A percentile compares a stretch with the other conserved stretches of the same genome.
These are phyloP conservation scores for Marcusenius ussheri DNA, from an alignment of 2,113 vertebrate genomes.

Conservation along the genomic window DNA sequence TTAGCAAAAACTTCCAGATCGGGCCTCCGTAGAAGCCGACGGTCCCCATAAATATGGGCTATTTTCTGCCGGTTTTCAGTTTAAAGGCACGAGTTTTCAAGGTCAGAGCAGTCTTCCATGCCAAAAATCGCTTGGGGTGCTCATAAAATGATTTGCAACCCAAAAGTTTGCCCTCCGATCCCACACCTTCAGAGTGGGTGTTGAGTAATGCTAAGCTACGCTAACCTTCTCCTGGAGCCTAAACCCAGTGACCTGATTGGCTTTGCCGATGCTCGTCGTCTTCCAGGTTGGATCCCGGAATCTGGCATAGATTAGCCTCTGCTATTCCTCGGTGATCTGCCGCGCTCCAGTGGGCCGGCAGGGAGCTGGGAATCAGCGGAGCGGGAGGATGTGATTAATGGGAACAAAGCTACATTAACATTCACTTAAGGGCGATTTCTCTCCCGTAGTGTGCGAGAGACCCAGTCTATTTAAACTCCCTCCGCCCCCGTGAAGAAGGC, in stretches of 20 bases:
- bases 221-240: neutral
- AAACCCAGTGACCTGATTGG: neutral
- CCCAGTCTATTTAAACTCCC: constrained; percentile 7
- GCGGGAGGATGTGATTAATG: constrained; percentile 48
- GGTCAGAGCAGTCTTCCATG: neutral
- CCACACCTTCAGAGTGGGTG: constrained; percentile 1
- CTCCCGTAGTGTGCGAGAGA: constrained; percentile 1
- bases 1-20: constrained; percentile 34
- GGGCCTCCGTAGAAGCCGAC: neutral
- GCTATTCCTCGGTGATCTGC: constrained; percentile 32
- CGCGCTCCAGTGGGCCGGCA: neutral
- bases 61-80: constrained; percentile 12
- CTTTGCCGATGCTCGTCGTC: constrained; percentile 28
- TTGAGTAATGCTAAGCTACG: neutral
- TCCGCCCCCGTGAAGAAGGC: neutral
- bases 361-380: constrained; percentile 33
- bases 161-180: constrained; percentile 28
- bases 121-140: constrained; percentile 30
- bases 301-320: constrained; percentile 47
- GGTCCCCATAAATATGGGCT: neutral
- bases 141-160: constrained; percentile 35
- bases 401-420: constrained; percentile 44
- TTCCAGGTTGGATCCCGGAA: constrained; percentile 35
- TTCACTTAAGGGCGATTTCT: constrained; percentile 33
- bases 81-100: neutral